Percentiles rank a stretch among this genome's conserved stretches.
These are phyloP conservation scores for Drosophila rubida DNA, from an alignment of 2,888 invertebrate genomes.

Conservation along the genomic window DNA sequence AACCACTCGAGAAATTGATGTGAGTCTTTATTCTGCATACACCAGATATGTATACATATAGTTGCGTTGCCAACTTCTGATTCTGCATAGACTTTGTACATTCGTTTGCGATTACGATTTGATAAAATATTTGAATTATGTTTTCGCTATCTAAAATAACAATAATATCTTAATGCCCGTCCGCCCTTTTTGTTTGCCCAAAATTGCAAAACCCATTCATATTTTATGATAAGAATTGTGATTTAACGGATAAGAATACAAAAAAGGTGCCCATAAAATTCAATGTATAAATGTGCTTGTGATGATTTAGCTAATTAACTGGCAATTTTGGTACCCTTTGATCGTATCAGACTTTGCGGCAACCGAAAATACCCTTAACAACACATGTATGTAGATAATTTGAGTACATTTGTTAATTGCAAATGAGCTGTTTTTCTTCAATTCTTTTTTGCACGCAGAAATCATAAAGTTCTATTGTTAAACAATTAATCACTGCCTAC, in stretches of 20 bases:
- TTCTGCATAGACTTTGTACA: constrained; percentile 26
- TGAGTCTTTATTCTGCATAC: constrained; percentile 8
- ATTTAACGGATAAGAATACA: constrained; percentile 7
- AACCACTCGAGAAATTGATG: constrained; percentile 13
- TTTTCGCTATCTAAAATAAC: constrained; percentile 10
- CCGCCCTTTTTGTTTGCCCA: background rate
- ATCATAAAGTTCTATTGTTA: background rate
- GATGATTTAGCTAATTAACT: constrained; percentile 6
- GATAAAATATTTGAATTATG: constrained; percentile 33
- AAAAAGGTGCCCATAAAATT: background rate
- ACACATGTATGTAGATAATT: constrained; percentile 3
- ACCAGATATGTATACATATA: constrained; percentile 1
- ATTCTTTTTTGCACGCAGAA: background rate
- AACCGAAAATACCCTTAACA: background rate
- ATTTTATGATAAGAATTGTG: constrained; percentile 24
- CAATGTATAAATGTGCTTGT: background rate
- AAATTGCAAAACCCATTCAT: constrained; percentile 11
- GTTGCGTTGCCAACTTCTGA: constrained; percentile 3
- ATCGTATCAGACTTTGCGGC: constrained; percentile 7
- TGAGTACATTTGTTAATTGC: constrained; percentile 1
- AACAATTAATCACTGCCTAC: constrained; percentile 20
- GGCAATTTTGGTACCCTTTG: background rate
- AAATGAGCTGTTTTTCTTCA: constrained; percentile 1
- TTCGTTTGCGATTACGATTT: constrained; percentile 2
- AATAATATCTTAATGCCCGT: constrained; percentile 25